A percentile compares a stretch with the other conserved stretches of the same genome.
Conservation (phyloP, 2,888 invertebrate species). For the Callyntrura sp. region DNA sequence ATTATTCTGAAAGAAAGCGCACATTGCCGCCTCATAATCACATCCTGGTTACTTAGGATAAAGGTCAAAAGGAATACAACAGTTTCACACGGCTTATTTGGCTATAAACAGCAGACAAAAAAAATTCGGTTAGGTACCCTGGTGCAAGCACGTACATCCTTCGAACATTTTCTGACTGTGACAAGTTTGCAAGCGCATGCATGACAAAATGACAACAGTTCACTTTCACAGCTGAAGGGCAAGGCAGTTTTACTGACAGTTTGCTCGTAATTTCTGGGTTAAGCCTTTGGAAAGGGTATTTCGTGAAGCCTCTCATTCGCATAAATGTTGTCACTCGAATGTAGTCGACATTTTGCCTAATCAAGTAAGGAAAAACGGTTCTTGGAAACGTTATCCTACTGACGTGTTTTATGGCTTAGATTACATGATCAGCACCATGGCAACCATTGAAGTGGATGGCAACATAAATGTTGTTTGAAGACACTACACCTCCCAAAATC, state of each 20-base stretch:
- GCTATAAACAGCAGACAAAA: background rate
- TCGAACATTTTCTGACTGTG: background rate
- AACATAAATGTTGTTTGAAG: no score
- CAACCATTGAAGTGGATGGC: no score
- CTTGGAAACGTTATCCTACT: no score
- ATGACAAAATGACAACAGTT: background rate
- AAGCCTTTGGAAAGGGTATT: background rate
- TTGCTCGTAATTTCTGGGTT: background rate
- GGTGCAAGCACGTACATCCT: background rate
- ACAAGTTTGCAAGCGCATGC: constrained; percentile 2
- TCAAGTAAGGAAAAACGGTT: no score
- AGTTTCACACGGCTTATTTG: background rate
- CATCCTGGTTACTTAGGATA: constrained; percentile 3
- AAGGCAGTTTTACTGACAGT: background rate
- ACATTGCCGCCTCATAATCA: background rate
- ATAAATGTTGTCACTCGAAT: no score
- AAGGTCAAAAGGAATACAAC: background rate
- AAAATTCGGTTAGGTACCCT: background rate
- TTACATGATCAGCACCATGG: no score
- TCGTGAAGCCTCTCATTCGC: no score
- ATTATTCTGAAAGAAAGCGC: background rate
- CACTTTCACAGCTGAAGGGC: constrained; percentile 48
- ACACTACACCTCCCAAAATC: no score
- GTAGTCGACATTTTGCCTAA: no score
- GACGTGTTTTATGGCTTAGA: no score